These are phyloP conservation scores for Eurytoma californica DNA, from an alignment of 2,888 invertebrate genomes.

Conservation along the genomic window DNA sequence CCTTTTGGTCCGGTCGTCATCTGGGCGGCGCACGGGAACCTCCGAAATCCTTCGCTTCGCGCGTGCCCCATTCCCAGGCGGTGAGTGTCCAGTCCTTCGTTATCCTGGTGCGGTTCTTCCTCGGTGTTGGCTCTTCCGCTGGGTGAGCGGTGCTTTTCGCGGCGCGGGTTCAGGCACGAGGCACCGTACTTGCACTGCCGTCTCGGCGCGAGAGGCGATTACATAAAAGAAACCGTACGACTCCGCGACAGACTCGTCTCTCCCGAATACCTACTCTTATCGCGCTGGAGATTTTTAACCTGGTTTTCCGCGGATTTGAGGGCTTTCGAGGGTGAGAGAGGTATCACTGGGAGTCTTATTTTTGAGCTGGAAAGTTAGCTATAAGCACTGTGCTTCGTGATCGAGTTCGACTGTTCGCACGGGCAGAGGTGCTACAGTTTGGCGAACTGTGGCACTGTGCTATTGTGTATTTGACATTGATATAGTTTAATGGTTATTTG, in stretches of 20 bases:
- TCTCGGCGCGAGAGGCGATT: constrained; percentile 57
- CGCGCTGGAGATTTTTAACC: background rate
- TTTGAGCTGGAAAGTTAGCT: background rate
- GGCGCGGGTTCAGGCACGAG: background rate
- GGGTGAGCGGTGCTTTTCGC: background rate
- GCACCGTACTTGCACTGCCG: background rate
- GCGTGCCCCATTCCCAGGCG: constrained; percentile 28
- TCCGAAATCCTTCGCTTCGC: constrained; percentile 12
- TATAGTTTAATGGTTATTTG: too few species aligned
- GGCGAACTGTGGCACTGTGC: too few species aligned
- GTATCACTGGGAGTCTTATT: too few species aligned
- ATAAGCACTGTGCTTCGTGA: background rate
- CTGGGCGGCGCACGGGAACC: constrained; percentile 33
- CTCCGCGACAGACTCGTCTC: background rate
- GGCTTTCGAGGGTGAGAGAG: too few species aligned
- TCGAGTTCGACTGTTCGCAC: background rate
- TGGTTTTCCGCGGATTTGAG: too few species aligned
- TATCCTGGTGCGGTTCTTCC: background rate
- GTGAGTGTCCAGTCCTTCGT: constrained; percentile 23
- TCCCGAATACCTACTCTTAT: too few species aligned
- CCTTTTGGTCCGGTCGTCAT: constrained; percentile 35
- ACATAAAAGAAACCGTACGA: constrained; percentile 62
- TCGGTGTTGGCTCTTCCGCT: background rate
- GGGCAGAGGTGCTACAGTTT: too few species aligned
- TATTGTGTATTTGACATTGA: too few species aligned